A percentile compares a stretch with the other conserved stretches of the same genome.
Evolutionary conservation across 2,888 invertebrate species (phyloP).

Genomic region (Hirtodrosophila alboralis): DNA sequence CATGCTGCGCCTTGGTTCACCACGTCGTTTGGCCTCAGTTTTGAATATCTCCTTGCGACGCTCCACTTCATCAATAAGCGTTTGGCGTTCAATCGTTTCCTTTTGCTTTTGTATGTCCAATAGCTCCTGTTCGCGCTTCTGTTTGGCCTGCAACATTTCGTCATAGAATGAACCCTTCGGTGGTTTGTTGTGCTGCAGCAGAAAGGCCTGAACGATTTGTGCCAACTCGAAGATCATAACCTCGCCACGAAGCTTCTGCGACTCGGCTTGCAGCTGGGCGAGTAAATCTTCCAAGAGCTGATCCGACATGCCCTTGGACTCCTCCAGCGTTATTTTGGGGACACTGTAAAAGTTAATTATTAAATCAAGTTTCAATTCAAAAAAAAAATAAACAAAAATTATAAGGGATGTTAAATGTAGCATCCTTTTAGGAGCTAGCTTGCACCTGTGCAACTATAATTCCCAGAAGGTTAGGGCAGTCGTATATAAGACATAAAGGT

Average conservation of each 20-base stretch:
- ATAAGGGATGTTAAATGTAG: no score
- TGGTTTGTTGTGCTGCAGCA: slow-evolving; percentile 92
- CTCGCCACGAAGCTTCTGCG: slow-evolving; percentile 88
- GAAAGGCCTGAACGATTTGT: slow-evolving; percentile 91
- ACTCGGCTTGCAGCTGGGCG: slow-evolving; percentile 86
- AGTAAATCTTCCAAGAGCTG: slow-evolving; percentile 87
- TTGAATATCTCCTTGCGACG: slow-evolving; percentile 91
- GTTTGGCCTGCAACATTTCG: slow-evolving; percentile 92
- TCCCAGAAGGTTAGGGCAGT: no score
- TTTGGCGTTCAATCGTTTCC: slow-evolving; percentile 89
- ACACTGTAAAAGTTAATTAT: no score
- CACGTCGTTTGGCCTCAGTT: slow-evolving; percentile 87
- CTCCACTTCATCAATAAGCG: slow-evolving; percentile 90
- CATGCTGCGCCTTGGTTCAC: slow-evolving; percentile 85
- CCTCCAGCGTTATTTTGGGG: slow-evolving; percentile 89
- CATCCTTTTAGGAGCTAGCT: no score
- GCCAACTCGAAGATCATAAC: slow-evolving; percentile 95
- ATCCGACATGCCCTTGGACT: slow-evolving; percentile 91
- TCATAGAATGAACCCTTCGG: slow-evolving; percentile 93
- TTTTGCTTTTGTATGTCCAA: slow-evolving; percentile 87
- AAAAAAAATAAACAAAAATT: no score
- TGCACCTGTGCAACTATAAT: no score
- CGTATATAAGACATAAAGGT: no score
- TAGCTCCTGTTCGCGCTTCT: slow-evolving; percentile 87
- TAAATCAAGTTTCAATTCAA: no score